Evolutionary conservation across 1,140 invertebrate species (phyloP).

Genomic region (Saccostrea echinata): DNA sequence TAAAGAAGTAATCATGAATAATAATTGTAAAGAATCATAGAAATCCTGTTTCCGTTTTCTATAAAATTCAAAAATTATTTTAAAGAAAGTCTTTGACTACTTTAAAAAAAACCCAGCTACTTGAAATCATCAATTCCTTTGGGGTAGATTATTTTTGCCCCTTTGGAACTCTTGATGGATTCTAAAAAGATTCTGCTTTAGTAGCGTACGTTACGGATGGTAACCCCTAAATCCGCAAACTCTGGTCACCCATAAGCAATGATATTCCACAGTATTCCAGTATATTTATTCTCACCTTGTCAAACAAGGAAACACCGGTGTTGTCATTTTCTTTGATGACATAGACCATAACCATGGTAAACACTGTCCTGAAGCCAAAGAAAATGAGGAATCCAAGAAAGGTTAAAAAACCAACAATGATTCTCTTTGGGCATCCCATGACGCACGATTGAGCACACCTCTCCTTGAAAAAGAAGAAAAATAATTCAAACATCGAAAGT

Average conservation of each 20-base stretch:
- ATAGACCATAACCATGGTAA: constrained; percentile 63
- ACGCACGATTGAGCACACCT: not conserved
- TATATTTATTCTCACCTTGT: too few species aligned
- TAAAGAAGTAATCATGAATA: too few species aligned
- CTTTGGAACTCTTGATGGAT: too few species aligned
- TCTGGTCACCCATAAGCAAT: too few species aligned
- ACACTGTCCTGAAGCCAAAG: constrained; percentile 60
- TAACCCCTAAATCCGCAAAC: too few species aligned
- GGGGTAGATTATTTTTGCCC: too few species aligned
- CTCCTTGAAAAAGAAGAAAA: too few species aligned
- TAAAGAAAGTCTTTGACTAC: too few species aligned
- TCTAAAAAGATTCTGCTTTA: too few species aligned
- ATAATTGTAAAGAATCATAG: not conserved
- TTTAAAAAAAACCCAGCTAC: not conserved
- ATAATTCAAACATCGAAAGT: too few species aligned
- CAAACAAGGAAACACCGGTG: not conserved
- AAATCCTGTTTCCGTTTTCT: not conserved
- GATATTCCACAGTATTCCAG: too few species aligned
- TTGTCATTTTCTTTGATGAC: constrained; percentile 48
- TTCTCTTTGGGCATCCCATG: constrained; percentile 42
- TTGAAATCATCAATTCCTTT: not conserved
- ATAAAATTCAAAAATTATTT: not conserved
- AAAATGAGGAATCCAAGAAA: constrained; percentile 60
- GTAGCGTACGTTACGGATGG: too few species aligned
- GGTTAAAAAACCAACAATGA: constrained; percentile 57